Evolutionary conservation across 2,797 vertebrate species (phyloP), one percentile per base, ranked within the genome.

Genomic region (Typhlichthys eigenmanni): DNA sequence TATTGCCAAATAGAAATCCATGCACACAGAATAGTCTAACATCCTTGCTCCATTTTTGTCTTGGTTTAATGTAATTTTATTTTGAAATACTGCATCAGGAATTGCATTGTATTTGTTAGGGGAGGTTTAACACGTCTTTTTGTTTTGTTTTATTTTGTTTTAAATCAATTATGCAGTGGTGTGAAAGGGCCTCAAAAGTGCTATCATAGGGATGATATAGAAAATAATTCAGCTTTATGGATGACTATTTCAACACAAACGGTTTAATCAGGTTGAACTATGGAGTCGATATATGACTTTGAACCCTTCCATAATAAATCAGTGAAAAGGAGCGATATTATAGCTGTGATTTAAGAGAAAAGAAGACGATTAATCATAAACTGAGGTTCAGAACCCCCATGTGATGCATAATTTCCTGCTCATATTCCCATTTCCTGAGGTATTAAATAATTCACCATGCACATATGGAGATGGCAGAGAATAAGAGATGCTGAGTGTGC

Each of bases 381-480:
- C 29, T 62, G 32, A 43, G 46, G 2, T 58, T 58, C 69, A 52
- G 11, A n/a, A 63, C 38, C 47, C 12, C n/a, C 38, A 60, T 59
- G 50, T 48, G 66, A 73, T 67, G 71, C 73, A 76, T 75, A 66
- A 80, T 78, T 75, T 83, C 71, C 79, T 69, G 60, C 62, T 65
- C 64, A 57, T 58, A 63, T 83, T 78, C 74, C 62, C 74, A 76
- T 81, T 78, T 79, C 78, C 64, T 0, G 9, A 55, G 60, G 55
- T 74, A 62, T 78, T 81, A 65, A 83, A 85, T 81, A 81, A 83
- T 78, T 72, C 64, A 78, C 62, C 78, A 60, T 69, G 74, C 70
- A 60, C 63, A 69, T 79, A 77, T 64, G 78, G 60, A 79, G 68
- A 75, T 60, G 51, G 60, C 32, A 61, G 32, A 65, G 66, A 16